Percentiles rank a stretch among this genome's conserved stretches.
Conservation (phyloP, 1,140 invertebrate genomes). For the Zaprionus nigranus region DNA sequence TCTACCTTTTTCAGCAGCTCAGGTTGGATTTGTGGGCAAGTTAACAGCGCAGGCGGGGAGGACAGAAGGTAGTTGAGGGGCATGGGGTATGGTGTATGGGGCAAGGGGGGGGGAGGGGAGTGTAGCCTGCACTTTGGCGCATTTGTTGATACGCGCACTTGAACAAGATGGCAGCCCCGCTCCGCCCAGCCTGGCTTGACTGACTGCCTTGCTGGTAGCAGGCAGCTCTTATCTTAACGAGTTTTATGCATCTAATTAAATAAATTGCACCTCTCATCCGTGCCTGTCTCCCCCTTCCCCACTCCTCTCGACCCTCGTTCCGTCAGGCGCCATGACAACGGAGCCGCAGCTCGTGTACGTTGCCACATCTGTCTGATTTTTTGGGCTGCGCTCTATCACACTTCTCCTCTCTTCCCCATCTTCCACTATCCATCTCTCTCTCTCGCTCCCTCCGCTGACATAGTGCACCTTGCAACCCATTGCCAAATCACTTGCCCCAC, state of each 20-base stretch:
- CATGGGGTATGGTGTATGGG: not conserved
- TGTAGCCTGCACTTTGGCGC: conserved; percentile 71
- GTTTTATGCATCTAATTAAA: conserved; percentile 84
- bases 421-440: too few species aligned
- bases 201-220: conserved; percentile 22
- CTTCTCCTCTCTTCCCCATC: too few species aligned
- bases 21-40: conserved; percentile 1
- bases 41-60: not conserved
- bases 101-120: not conserved
- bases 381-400: conserved; percentile 1
- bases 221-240: conserved; percentile 81
- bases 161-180: conserved; percentile 52
- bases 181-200: conserved; percentile 22
- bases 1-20: conserved; percentile 17
- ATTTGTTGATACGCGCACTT: conserved; percentile 81
- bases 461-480: conserved; percentile 41
- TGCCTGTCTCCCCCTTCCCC: not conserved
- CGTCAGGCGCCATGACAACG: conserved; percentile 68
- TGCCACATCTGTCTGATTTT: conserved; percentile 38
- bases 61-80: not conserved
- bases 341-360: conserved; percentile 23
- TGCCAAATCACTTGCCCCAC: conserved; percentile 36
- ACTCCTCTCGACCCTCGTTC: not conserved
- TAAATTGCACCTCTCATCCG: conserved; percentile 78
- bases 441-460: too few species aligned